Conservation (phyloP, 2,113 vertebrate species). For the Laticauda colubrina region DNA sequence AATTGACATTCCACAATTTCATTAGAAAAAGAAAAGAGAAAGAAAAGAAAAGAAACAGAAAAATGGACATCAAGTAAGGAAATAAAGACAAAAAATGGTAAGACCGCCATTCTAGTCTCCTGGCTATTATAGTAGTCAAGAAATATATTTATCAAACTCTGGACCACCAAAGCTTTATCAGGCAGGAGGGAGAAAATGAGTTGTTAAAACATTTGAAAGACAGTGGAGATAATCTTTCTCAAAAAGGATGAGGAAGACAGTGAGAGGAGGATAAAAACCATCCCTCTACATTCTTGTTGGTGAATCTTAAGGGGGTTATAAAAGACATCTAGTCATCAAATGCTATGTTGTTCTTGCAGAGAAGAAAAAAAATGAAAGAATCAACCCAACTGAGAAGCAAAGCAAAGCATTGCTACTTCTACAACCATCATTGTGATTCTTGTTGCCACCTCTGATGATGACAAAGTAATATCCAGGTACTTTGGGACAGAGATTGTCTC, state of each 20-base stretch:
- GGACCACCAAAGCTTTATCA: background rate
- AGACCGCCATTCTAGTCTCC: background rate
- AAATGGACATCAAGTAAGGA: background rate
- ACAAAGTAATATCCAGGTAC: background rate
- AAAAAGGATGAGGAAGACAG: background rate
- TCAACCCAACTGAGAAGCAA: background rate
- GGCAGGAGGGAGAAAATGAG: background rate
- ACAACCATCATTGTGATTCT: background rate
- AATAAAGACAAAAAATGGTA: background rate
- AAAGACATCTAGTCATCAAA: background rate
- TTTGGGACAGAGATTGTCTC: background rate
- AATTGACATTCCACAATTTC: background rate
- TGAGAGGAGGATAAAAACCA: no score
- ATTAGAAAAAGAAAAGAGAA: background rate
- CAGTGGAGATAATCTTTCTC: background rate
- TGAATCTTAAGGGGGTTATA: background rate
- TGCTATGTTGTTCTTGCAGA: background rate
- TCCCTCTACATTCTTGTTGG: background rate
- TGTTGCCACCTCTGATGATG: no score
- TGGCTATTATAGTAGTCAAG: background rate
- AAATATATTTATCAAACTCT: background rate
- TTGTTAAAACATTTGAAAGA: background rate
- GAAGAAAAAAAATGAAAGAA: background rate
- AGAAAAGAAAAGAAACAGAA: background rate
- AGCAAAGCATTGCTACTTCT: background rate